Base-by-base conservation (phyloP, 2,797 vertebrate species). In the Pseudochirops cupreus region DNA sequence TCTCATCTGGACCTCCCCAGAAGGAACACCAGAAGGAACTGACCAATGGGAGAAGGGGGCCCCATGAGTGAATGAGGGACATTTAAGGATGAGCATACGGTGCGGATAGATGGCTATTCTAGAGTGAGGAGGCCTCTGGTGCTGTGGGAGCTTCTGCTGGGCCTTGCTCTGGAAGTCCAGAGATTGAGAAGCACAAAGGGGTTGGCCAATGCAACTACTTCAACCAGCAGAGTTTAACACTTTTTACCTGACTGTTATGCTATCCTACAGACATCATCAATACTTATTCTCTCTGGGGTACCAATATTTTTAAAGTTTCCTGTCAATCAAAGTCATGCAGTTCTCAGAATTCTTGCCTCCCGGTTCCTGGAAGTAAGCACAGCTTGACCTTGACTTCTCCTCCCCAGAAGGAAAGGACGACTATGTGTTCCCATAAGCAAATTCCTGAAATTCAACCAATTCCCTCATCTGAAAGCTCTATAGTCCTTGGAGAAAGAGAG, bases 151-250 rank as follows among this genome's bases (percentile, higher is more conserved):
- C 56, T 95, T 67, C 6, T 31, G 56, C 93, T 91, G 93, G 56
- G 92, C 24, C 87, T 58, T 96, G 56, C 0, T 82, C 9, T 53
- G 1, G n/a, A 46, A 96, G 90, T 53, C 46, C 29, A 31, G 21
- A 29, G 91, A 94, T 93, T 54, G 52, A 92, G 29, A 92, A 24
- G 4, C 28, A 74, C 31, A 94, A 90, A 92, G 24, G 39, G 1
- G 4, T 91, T 62, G 50, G 9, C 91, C 4, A 93, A 2, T 67
- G 6, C 0, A 67, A 59, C 67, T 91, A 87, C 59, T 94, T 57
- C 93, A 96, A 56, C 10, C 62, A 96, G 9, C 57, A 26, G 56
- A 55, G 10, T 13, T 87, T 94, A 95, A 74, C 21, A 52, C 55
- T 91, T 97, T 91, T 74, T 50, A 12, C 28, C 33, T 93, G 12